Conservation (phyloP, 2,113 vertebrate species). For the Ptychochromis oligacanthus region DNA sequence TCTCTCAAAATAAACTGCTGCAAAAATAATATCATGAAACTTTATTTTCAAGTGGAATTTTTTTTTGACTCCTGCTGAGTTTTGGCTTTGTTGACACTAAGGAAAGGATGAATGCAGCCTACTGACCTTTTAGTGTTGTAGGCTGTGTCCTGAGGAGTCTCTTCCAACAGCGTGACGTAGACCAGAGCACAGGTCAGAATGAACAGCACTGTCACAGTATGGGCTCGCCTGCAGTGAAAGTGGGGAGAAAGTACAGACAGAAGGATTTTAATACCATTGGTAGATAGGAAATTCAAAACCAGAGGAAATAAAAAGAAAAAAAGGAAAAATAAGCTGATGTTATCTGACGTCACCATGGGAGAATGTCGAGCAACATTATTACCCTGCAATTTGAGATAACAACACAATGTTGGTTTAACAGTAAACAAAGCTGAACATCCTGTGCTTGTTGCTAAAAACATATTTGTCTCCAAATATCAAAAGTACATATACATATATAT, state of each 20-base stretch:
- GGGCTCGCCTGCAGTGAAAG: slow-evolving; percentile 87
- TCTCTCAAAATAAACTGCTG: neutral
- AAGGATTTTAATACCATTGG: neutral
- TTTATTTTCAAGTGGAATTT: neutral
- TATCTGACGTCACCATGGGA: neutral
- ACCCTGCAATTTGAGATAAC: neutral
- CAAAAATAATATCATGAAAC: neutral
- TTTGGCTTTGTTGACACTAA: neutral
- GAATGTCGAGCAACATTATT: neutral
- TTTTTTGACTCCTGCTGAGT: neutral
- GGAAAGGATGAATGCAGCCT: neutral
- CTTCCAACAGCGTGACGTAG: slow-evolving; percentile 95
- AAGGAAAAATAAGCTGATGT: neutral
- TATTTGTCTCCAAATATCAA: neutral
- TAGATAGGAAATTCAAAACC: neutral
- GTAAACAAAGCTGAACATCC: neutral
- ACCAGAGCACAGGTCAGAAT: slow-evolving; percentile 93
- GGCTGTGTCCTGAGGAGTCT: slow-evolving; percentile 95
- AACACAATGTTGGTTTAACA: neutral
- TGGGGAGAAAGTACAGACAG: neutral
- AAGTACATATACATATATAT: neutral
- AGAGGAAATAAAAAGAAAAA: neutral
- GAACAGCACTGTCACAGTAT: slow-evolving; percentile 95
- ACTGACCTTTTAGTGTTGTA: slow-evolving; percentile 96
- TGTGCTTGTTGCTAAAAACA: neutral